Percentiles rank a stretch among this genome's conserved stretches.
These are phyloP conservation scores for Callionymus lyra DNA, from an alignment of 2,113 vertebrate genomes.

Conservation along the genomic window DNA sequence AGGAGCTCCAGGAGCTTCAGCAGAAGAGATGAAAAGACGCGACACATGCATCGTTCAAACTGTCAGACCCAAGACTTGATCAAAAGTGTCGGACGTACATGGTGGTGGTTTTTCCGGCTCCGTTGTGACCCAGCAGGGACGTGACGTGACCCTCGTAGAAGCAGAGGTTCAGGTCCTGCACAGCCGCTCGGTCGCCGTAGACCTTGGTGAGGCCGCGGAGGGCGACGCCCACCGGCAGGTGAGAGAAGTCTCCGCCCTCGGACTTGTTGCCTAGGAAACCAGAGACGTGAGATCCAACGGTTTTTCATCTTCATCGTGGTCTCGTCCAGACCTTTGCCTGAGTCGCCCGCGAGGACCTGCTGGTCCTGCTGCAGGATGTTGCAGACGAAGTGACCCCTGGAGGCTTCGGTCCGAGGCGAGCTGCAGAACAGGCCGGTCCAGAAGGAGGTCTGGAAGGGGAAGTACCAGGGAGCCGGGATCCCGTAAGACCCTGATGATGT, in stretches of 20 bases:
- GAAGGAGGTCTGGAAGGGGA: conserved; percentile 83
- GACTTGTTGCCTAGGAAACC: conserved; percentile 37
- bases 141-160: conserved; percentile 94
- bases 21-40: too few relatives aligned
- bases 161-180: conserved; percentile 82
- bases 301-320: too few relatives aligned
- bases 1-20: too few relatives aligned
- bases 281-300: too few relatives aligned
- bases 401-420: conserved; percentile 38
- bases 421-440: conserved; percentile 73
- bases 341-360: conserved; percentile 40
- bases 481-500: conserved; percentile 85
- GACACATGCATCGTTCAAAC: too few relatives aligned
- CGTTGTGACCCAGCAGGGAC: conserved; percentile 88
- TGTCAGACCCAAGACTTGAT: too few relatives aligned
- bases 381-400: conserved; percentile 68
- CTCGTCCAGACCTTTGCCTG: conserved; percentile 64
- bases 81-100: conserved; percentile 90
- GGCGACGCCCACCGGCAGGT: conserved; percentile 78
- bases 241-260: conserved; percentile 70
- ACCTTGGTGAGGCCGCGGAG: conserved; percentile 83
- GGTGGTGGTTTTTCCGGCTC: conserved; percentile 94
- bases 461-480: conserved; percentile 86
- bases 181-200: conserved; percentile 76
- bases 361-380: conserved; percentile 77